These are phyloP conservation scores for Nezara viridula DNA, from an alignment of 2,888 invertebrate genomes.

Conservation along the genomic window DNA sequence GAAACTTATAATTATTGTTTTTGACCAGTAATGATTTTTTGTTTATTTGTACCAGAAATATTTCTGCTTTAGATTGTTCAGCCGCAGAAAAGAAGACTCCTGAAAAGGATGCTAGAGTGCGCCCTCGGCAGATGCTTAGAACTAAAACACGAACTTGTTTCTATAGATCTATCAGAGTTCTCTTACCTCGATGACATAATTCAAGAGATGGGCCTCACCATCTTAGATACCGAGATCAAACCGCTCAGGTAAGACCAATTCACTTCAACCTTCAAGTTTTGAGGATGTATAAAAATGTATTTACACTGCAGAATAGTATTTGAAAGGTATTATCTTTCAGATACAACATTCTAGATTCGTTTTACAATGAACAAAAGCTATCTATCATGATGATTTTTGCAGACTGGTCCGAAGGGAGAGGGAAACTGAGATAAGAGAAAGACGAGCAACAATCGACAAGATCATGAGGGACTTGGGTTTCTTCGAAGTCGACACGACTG, in stretches of 20 bases:
- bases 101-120: slow-evolving; percentile 81
- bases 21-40: no score
- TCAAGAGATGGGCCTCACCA: slow-evolving; percentile 70
- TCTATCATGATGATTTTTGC: no score
- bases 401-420: slow-evolving; percentile 66
- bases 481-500: slow-evolving; percentile 74
- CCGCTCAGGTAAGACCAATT: slow-evolving; percentile 58
- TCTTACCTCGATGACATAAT: slow-evolving; percentile 89
- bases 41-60: no score
- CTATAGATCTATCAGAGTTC: slow-evolving; percentile 87
- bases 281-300: no score
- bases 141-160: slow-evolving; percentile 88
- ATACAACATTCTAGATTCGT: no score
- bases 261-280: not conserved
- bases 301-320: no score
- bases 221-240: slow-evolving; percentile 24
- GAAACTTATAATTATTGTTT: no score
- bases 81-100: slow-evolving; percentile 90
- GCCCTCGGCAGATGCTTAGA: slow-evolving; percentile 84
- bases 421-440: slow-evolving; percentile 72
- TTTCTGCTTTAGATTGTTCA: slow-evolving; percentile 73
- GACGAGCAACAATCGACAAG: slow-evolving; percentile 79
- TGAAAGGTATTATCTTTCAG: no score
- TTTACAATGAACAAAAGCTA: no score
- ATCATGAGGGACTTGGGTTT: slow-evolving; percentile 84